phyloP scores from a whole-genome alignment of 2,797 vertebrate genomes.

The Cetoscarus ocellatus region DNA sequence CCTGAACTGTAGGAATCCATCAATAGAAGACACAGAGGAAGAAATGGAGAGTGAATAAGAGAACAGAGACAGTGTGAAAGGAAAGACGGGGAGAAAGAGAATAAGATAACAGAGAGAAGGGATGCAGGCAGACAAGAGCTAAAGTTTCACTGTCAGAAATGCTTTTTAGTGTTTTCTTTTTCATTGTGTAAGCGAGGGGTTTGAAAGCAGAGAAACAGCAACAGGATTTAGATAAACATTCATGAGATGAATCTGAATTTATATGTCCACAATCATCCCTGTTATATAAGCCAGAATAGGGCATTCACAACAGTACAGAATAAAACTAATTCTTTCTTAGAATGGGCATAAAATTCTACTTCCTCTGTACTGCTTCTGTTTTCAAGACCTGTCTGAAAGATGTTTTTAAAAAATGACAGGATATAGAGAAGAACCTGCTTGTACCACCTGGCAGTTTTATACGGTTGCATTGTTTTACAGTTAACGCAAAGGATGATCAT shows the following conservation, averaged over 20 bases:
- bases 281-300: not conserved
- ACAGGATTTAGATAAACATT: constrained; percentile 22
- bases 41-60: constrained; percentile 26
- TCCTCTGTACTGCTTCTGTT: no score
- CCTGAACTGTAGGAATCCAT: constrained; percentile 61
- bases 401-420: no score
- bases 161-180: not conserved
- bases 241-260: constrained; percentile 4
- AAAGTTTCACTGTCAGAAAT: not conserved
- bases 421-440: no score
- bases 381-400: no score
- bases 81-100: constrained; percentile 15
- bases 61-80: constrained; percentile 13
- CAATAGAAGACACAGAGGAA: constrained; percentile 12
- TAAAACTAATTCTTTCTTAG: no score
- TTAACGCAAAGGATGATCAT: no score
- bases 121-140: not conserved
- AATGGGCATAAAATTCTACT: no score
- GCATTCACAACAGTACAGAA: not conserved
- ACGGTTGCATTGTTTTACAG: no score
- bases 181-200: not conserved
- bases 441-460: no score
- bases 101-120: constrained; percentile 2
- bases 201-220: constrained; percentile 10
- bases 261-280: not conserved